These are phyloP conservation scores for Drosophila picticornis DNA, from an alignment of 2,888 invertebrate genomes.

Conservation along the genomic window DNA sequence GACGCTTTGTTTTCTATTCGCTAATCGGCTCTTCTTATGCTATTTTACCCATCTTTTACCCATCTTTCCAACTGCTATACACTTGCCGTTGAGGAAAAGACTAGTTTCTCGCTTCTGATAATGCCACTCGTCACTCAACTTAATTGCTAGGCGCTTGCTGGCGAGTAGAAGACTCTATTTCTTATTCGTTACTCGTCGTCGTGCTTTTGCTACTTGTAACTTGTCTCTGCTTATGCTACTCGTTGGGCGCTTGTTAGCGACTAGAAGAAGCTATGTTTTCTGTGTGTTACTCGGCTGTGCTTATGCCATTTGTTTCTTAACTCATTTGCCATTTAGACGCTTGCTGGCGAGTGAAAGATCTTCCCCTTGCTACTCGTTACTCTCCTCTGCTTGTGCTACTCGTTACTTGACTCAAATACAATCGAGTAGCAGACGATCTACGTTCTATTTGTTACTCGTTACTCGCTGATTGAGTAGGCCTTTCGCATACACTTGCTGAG, in stretches of 20 bases:
- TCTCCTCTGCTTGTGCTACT: not conserved
- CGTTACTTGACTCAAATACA: not conserved
- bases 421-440: not conserved
- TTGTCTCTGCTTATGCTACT: not conserved
- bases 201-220: not conserved
- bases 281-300: not conserved
- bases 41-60: not conserved
- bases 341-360: not conserved
- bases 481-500: constrained; percentile 91
- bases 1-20: not conserved
- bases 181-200: not conserved
- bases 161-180: not conserved
- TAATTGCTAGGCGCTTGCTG: not conserved
- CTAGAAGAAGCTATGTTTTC: not conserved
- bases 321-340: not conserved
- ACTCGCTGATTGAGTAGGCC: constrained; percentile 88
- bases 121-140: not conserved
- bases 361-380: not conserved
- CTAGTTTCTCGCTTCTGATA: not conserved
- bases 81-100: not conserved
- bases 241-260: not conserved
- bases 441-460: constrained; percentile 40
- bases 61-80: not conserved
- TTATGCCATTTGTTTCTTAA: not conserved
- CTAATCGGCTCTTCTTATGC: not conserved